Base-by-base conservation (phyloP, 1,140 invertebrate species). In the Zeugodacus cucurbitae region DNA sequence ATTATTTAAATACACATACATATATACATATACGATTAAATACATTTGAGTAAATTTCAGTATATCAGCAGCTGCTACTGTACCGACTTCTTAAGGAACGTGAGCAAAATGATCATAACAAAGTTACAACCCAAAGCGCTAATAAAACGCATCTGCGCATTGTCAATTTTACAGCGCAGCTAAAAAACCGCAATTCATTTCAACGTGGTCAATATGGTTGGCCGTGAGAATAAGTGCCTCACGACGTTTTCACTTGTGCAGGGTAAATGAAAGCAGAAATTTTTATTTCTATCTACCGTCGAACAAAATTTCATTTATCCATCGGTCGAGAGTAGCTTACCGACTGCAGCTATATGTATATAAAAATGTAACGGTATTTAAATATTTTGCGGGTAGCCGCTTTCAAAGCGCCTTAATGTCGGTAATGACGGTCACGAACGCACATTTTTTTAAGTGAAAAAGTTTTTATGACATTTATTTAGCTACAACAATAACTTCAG, bases 391-490 rank as follows among this genome's bases (percentile, higher is more conserved):
- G 32, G 8, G 32, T 70, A 70, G 3, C 64, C 29, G 34, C 17
- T 74, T 74, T 41, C 5, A 14, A 10, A 29, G 74, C 41, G 10
- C 11, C n/a, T 82, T 48, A 82, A 26, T 82, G 22, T 82, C n/a
- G 41, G 22, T 48, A 44, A 82, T 48, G 41, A 44, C n/a, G 74
- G n/a, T 14, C 41, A 74, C 67, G 22, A 82, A 48, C 8, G n/a
- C 41, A 48, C 41, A 48, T 48, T 82, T 82, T 82, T 82, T 48
- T 22, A 82, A 48, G 41, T 82, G 17, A 29, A 44, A 70, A 82
- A 82, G 22, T 48, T 82, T 82, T 82, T 82, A 82, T 82, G 74
- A 82, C 20, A 82, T 37, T 78, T 41, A 41, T 74, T 17, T 41
- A 14, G 62, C 62, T 32, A 20, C 26, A 67, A 67, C 64, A 29